A percentile compares a stretch with the other conserved stretches of the same genome.
Conservation (phyloP, 2,113 vertebrate genomes). For the Xiphorhynchus elegans region DNA sequence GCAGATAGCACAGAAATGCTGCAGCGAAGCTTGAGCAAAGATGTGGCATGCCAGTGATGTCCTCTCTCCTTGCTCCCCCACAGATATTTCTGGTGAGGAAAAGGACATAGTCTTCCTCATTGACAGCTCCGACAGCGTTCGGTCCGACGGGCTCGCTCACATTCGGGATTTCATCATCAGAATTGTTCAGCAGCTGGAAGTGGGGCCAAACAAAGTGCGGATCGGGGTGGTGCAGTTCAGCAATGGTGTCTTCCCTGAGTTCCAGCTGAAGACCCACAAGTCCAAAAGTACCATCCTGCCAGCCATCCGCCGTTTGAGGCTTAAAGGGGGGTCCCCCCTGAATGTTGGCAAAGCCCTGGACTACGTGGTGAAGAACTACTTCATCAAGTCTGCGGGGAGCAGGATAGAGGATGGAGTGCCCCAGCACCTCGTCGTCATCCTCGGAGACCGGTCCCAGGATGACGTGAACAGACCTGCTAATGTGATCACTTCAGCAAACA, state of each 20-base stretch:
- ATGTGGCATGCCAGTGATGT: not conserved
- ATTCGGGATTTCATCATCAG: conserved; percentile 90
- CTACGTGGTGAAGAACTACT: conserved; percentile 80
- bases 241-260: conserved; percentile 81
- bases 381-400: conserved; percentile 84
- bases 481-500: conserved; percentile 69
- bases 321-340: conserved; percentile 82
- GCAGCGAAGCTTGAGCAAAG: not conserved
- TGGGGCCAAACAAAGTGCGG: conserved; percentile 85
- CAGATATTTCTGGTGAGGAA: conserved; percentile 75
- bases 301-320: conserved; percentile 83
- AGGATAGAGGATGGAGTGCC: conserved; percentile 85
- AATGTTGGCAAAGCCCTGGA: conserved; percentile 87
- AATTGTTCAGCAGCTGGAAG: conserved; percentile 83
- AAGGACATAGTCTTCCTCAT: conserved; percentile 94
- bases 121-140: conserved; percentile 86
- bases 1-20: not conserved
- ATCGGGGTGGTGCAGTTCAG: conserved; percentile 89
- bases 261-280: conserved; percentile 82
- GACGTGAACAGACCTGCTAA: conserved; percentile 78
- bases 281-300: conserved; percentile 78
- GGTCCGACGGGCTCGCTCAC: conserved; percentile 75
- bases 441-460: conserved; percentile 85
- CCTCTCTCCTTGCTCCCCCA: not conserved
- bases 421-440: conserved; percentile 90